Percentiles rank a stretch among this genome's conserved stretches.
Evolutionary conservation across 2,888 invertebrate species (phyloP).

Genomic region (Hecatera dysodea): DNA sequence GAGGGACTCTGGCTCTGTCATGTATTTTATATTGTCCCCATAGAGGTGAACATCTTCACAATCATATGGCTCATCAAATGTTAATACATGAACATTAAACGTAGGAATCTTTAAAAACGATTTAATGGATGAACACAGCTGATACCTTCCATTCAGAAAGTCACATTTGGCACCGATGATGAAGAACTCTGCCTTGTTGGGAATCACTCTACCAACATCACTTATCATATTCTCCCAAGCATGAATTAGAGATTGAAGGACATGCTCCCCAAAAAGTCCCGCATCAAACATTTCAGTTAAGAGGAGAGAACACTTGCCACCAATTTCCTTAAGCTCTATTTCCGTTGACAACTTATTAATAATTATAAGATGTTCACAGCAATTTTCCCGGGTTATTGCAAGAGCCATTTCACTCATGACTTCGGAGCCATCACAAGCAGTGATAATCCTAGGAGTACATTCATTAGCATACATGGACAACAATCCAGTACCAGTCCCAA

Average conservation of each 20-base stretch:
- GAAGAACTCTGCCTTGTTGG: conserved; percentile 92
- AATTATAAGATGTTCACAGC: conserved; percentile 87
- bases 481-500: conserved; percentile 95
- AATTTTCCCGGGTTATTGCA: conserved; percentile 84
- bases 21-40: conserved; percentile 86
- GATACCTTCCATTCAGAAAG: conserved; percentile 86
- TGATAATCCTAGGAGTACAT: conserved; percentile 89
- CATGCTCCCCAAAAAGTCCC: conserved; percentile 94
- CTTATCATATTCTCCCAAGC: conserved; percentile 92
- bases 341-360: conserved; percentile 92
- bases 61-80: conserved; percentile 92
- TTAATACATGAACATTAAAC: conserved; percentile 76
- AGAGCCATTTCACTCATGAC: conserved; percentile 92
- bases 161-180: conserved; percentile 92
- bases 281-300: conserved; percentile 96
- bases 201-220: conserved; percentile 90
- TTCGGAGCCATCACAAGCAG: conserved; percentile 93
- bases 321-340: conserved; percentile 88
- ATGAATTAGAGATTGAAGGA: conserved; percentile 92
- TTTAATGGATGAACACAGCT: conserved; percentile 76
- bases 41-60: conserved; percentile 92
- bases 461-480: conserved; percentile 93
- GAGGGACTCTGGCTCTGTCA: conserved; percentile 91
- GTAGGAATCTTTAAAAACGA: conserved; percentile 74
- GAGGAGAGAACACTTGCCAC: conserved; percentile 91